A percentile compares a stretch with the other conserved stretches of the same genome.
Evolutionary conservation across 2,888 invertebrate genomes (phyloP).

Genomic region (Aethes cnicana): DNA sequence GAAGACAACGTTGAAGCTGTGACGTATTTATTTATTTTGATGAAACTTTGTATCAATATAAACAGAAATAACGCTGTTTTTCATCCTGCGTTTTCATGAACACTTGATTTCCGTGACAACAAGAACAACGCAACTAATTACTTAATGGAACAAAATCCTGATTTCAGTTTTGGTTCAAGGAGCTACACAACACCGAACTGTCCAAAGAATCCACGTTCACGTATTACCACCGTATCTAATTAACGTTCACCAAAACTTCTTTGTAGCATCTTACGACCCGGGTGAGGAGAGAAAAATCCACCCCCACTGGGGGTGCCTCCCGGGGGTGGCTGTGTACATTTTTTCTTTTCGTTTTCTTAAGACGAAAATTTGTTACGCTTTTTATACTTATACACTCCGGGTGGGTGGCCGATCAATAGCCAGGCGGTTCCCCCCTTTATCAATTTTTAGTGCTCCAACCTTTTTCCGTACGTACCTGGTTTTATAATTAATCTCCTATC

Average conservation of each 20-base stretch:
- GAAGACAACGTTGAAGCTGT: no score
- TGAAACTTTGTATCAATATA: no score
- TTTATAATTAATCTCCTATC: slow-evolving; percentile 48
- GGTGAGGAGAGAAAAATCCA: slow-evolving; percentile 71
- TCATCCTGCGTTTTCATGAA: no score
- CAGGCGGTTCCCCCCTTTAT: slow-evolving; percentile 68
- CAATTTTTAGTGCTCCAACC: slow-evolving; percentile 78
- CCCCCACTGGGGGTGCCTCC: slow-evolving; percentile 49
- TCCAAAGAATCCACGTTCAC: not conserved
- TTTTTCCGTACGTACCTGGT: slow-evolving; percentile 60
- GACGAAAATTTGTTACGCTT: slow-evolving; percentile 83
- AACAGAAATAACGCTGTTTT: no score
- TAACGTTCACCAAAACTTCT: slow-evolving; percentile 68
- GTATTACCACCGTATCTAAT: slow-evolving; percentile 54
- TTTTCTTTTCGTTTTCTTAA: slow-evolving; percentile 83
- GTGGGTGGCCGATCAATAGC: slow-evolving; percentile 72
- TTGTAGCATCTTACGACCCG: slow-evolving; percentile 75
- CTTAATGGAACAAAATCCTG: no score
- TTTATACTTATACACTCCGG: slow-evolving; percentile 77
- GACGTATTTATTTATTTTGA: no score
- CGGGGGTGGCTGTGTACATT: slow-evolving; percentile 78
- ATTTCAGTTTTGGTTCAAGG: no score
- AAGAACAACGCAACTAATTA: no score
- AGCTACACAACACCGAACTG: no score
- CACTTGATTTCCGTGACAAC: no score